phyloP scores from a whole-genome alignment of 2,888 invertebrate species.

The Spisula solida region DNA sequence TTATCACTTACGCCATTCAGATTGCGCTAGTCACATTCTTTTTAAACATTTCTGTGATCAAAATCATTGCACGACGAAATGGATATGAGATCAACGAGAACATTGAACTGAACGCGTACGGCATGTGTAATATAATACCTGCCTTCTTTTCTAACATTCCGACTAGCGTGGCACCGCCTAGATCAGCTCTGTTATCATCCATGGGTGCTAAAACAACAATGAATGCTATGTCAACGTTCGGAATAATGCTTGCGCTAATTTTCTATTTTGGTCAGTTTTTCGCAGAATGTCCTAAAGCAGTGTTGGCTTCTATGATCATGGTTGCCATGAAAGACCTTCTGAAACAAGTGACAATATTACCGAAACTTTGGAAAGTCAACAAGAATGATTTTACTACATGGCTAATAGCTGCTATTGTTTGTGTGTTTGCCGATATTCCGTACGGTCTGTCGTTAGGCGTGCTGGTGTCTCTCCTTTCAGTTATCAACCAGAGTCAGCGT shows the following conservation, averaged over 20 bases:
- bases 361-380: conserved; percentile 92
- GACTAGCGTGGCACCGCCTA: conserved; percentile 85
- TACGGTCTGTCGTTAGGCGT: conserved; percentile 83
- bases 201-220: conserved; percentile 81
- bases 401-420: conserved; percentile 71
- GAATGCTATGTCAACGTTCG: conserved; percentile 76
- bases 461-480: conserved; percentile 77
- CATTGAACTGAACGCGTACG: conserved; percentile 87
- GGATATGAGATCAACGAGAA: conserved; percentile 85
- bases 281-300: conserved; percentile 80
- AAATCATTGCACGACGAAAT: conserved; percentile 84
- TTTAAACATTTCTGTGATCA: conserved; percentile 80
- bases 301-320: conserved; percentile 88
- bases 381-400: conserved; percentile 91
- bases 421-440: conserved; percentile 83
- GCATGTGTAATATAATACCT: conserved; percentile 83
- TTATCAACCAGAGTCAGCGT: conserved; percentile 82
- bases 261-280: conserved; percentile 83
- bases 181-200: conserved; percentile 77
- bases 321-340: conserved; percentile 87
- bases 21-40: conserved; percentile 78
- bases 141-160: conserved; percentile 87
- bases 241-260: conserved; percentile 80
- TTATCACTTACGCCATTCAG: conserved; percentile 73
- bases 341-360: conserved; percentile 91